phyloP scores from a whole-genome alignment of 1,140 invertebrate genomes.

The Anoplolepis gracilipes region DNA sequence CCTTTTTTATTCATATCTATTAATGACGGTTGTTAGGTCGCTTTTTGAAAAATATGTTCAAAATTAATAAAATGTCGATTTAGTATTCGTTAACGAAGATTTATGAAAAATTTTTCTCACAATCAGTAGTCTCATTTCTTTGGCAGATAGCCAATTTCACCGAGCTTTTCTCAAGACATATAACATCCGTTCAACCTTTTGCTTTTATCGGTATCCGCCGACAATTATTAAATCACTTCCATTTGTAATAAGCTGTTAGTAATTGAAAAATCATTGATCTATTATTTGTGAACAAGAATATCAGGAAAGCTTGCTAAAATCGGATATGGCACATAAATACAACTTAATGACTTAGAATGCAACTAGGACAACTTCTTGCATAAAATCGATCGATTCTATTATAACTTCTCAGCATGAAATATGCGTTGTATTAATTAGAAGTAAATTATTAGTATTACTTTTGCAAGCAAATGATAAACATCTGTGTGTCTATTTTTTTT shows the following conservation, averaged over 20 bases:
- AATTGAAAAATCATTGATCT: constrained; percentile 21
- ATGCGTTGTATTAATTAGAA: constrained; percentile 8
- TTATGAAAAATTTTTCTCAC: constrained; percentile 13
- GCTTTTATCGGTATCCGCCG: not conserved
- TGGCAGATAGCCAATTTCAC: constrained; percentile 19
- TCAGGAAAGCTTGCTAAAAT: not conserved
- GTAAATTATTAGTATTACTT: constrained; percentile 19
- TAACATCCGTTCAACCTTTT: constrained; percentile 1
- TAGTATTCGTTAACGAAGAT: constrained; percentile 42
- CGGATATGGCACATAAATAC: not conserved
- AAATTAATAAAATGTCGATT: constrained; percentile 43
- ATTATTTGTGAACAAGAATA: not conserved
- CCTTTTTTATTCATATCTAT: constrained; percentile 13
- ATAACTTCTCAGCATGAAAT: constrained; percentile 18
- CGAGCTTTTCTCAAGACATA: constrained; percentile 32
- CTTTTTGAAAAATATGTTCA: not conserved
- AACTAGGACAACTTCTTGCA: constrained; percentile 26
- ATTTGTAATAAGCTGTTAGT: not conserved
- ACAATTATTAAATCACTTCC: constrained; percentile 24
- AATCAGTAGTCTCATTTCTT: constrained; percentile 12
- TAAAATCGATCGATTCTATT: constrained; percentile 6
- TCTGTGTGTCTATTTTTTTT: not conserved
- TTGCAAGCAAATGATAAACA: not conserved
- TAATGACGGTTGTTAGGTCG: constrained; percentile 1
- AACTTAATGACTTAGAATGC: constrained; percentile 9